Conservation (phyloP, 2,113 vertebrate species). For the Pteropus alecto region DNA sequence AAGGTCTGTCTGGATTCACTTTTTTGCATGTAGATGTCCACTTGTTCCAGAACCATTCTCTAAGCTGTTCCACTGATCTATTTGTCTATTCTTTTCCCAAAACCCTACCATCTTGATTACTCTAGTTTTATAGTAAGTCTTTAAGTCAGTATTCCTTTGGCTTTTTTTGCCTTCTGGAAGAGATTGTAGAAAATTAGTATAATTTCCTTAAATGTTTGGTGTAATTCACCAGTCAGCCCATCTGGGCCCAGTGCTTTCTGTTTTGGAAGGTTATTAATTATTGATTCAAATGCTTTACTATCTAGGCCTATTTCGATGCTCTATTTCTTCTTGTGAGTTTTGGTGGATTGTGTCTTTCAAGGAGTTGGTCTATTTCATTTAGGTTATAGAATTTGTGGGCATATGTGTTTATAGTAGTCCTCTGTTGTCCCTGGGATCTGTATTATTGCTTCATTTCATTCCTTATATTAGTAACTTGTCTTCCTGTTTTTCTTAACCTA, state of each 20-base stretch:
- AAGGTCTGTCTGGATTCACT: neutral
- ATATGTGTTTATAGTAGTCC: neutral
- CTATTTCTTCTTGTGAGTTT: neutral
- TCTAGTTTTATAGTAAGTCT: neutral
- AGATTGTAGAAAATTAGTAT: neutral
- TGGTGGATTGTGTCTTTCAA: neutral
- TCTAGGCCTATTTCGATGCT: neutral
- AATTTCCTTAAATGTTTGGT: neutral
- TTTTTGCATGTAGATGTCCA: neutral
- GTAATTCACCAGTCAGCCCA: neutral
- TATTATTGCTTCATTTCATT: neutral
- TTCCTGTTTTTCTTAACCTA: neutral
- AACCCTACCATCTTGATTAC: neutral
- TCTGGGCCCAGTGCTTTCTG: neutral
- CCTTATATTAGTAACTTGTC: neutral
- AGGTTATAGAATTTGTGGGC: neutral
- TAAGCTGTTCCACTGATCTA: neutral
- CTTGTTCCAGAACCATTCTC: neutral
- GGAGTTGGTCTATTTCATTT: neutral
- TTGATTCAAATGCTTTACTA: neutral
- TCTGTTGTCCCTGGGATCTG: too few relatives aligned
- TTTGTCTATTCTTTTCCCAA: neutral
- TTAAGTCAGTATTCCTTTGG: neutral
- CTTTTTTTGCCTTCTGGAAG: neutral
- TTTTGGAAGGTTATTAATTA: neutral